Evolutionary conservation across 2,797 vertebrate genomes (phyloP).

Genomic region (Muraenolepis orangiensis): DNA sequence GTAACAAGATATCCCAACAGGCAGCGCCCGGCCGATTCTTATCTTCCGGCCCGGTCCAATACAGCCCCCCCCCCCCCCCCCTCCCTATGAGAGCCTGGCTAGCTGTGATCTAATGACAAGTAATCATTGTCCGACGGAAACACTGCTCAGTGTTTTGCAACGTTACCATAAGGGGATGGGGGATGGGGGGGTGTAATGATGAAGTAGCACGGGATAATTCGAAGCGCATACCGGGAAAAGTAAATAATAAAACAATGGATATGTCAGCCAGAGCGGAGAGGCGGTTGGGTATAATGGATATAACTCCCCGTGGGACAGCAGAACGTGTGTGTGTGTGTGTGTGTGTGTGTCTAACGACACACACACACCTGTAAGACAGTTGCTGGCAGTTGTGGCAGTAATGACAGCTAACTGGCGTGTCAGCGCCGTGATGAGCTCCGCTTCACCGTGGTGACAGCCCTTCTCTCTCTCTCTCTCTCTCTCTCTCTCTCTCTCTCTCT

Average conservation of each 20-base stretch:
- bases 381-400: conserved; percentile 16
- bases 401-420: conserved; percentile 34
- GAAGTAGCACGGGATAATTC: neutral
- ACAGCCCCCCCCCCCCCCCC: conserved; percentile 41
- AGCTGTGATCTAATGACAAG: conserved; percentile 39
- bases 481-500: neutral
- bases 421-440: conserved; percentile 21
- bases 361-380: no score
- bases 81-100: conserved; percentile 40
- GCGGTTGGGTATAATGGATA: conserved; percentile 40
- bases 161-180: conserved; percentile 34
- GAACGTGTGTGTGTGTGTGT: neutral
- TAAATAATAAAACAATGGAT: neutral
- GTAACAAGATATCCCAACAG: conserved; percentile 56
- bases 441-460: conserved; percentile 20
- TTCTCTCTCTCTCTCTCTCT: neutral
- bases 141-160: conserved; percentile 44
- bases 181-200: neutral
- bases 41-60: conserved; percentile 38
- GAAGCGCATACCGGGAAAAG: neutral
- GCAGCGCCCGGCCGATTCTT: conserved; percentile 48
- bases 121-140: conserved; percentile 20
- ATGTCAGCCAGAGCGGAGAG: conserved; percentile 15
- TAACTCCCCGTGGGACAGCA: neutral
- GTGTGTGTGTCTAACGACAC: neutral